Evolutionary conservation across 2,797 vertebrate species (phyloP).

Genomic region (Coreius guichenoti): DNA sequence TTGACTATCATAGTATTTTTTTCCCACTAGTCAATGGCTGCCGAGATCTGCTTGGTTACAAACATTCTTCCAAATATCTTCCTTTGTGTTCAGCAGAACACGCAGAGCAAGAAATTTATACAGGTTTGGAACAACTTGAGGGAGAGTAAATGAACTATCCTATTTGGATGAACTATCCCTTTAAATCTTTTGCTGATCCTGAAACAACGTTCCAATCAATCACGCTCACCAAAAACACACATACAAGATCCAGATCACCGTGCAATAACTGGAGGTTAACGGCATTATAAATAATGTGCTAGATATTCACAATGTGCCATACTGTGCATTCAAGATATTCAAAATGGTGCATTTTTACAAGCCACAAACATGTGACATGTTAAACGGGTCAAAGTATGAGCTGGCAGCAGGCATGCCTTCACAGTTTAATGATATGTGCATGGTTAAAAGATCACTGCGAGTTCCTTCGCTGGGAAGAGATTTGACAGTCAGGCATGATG

Average conservation of each 20-base stretch:
- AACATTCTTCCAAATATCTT: too few species aligned
- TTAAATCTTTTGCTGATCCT: too few species aligned
- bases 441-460: conserved; percentile 25
- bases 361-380: conserved; percentile 24
- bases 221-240: neutral
- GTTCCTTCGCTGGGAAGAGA: conserved; percentile 22
- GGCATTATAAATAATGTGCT: neutral
- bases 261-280: neutral
- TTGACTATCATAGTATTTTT: too few species aligned
- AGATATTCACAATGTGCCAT: neutral
- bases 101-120: too few species aligned
- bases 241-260: neutral
- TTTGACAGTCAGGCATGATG: conserved; percentile 47
- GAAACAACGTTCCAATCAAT: too few species aligned
- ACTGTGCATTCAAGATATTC: neutral
- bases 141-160: too few species aligned
- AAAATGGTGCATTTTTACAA: neutral
- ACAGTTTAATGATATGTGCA: conserved; percentile 41
- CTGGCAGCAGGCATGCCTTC: conserved; percentile 9
- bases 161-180: too few species aligned
- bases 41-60: too few species aligned
- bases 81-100: too few species aligned
- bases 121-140: too few species aligned
- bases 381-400: conserved; percentile 19
- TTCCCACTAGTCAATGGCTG: too few species aligned